phyloP scores from a whole-genome alignment of 2,797 vertebrate species.

The Meda fulgida region DNA sequence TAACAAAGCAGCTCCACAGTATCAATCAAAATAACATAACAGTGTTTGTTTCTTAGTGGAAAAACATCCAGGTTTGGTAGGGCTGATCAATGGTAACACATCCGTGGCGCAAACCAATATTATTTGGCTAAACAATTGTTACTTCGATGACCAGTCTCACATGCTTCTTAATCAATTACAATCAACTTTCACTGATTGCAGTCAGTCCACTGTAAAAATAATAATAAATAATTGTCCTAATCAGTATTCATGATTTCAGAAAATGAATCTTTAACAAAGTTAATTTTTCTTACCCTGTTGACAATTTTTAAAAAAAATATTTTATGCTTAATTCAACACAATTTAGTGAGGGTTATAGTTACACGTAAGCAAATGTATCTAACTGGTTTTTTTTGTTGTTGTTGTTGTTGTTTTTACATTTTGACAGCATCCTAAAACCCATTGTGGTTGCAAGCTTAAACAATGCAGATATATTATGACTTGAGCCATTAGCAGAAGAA shows the following conservation, averaged over 20 bases:
- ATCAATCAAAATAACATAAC: no score
- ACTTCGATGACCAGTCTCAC: background rate
- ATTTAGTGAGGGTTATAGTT: background rate
- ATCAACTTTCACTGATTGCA: background rate
- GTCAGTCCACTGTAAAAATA: background rate
- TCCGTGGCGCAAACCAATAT: background rate
- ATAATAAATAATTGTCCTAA: background rate
- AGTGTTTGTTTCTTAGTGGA: no score
- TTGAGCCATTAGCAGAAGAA: slow-evolving; percentile 35
- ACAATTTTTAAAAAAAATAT: background rate
- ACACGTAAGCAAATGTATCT: background rate
- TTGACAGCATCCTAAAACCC: background rate
- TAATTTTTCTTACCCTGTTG: background rate
- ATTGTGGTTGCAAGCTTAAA: background rate
- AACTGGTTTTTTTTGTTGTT: no score
- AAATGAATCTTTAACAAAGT: background rate
- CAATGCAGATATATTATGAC: slow-evolving; percentile 42
- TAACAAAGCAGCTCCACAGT: no score
- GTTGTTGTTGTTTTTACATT: no score
- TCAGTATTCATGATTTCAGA: background rate
- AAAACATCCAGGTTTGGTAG: no score
- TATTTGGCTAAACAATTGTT: background rate
- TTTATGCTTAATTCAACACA: background rate
- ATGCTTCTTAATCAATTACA: background rate
- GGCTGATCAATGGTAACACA: no score